phyloP scores from a whole-genome alignment of 53 echinoderm and acorn worm genomes.

The Paelopatides confundens region DNA sequence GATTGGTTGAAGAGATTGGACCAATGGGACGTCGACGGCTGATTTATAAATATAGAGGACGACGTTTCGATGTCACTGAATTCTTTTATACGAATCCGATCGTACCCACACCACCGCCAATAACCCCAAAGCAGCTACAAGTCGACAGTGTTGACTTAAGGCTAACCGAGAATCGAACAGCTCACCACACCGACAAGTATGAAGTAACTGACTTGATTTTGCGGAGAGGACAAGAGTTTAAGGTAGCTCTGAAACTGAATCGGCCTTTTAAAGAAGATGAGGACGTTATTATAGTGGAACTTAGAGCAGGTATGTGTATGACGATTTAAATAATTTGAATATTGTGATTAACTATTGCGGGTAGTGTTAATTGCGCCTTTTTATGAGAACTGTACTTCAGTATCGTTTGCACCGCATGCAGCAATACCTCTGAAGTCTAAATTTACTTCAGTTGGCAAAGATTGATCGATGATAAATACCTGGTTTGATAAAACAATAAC shows the following conservation, averaged over 20 bases:
- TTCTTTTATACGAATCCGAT: not conserved
- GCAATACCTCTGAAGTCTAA: too few relatives aligned
- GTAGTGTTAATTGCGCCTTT: too few relatives aligned
- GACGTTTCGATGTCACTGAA: constrained; percentile 10
- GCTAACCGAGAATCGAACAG: constrained; percentile 18
- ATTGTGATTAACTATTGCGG: too few relatives aligned
- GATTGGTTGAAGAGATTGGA: constrained; percentile 6
- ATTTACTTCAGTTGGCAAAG: too few relatives aligned
- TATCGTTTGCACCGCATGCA: too few relatives aligned
- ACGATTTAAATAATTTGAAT: too few relatives aligned
- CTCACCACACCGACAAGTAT: constrained; percentile 62
- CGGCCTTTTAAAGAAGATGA: constrained; percentile 36
- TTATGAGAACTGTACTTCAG: too few relatives aligned
- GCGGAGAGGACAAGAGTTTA: constrained; percentile 82
- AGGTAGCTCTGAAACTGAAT: constrained; percentile 61
- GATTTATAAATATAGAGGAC: not conserved
- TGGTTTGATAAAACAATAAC: too few relatives aligned
- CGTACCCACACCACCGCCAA: not conserved
- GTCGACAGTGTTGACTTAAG: constrained; percentile 37
- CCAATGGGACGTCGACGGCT: not conserved
- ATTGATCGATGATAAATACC: too few relatives aligned
- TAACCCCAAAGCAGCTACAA: constrained; percentile 14
- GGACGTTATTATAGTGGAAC: constrained; percentile 49
- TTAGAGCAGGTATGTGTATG: constrained; percentile 61
- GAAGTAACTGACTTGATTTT: constrained; percentile 61